Evolutionary conservation across 37 sponge, comb jelly and placozoan species (phyloP).

Genomic region (Diacarnus erythraeanus): DNA sequence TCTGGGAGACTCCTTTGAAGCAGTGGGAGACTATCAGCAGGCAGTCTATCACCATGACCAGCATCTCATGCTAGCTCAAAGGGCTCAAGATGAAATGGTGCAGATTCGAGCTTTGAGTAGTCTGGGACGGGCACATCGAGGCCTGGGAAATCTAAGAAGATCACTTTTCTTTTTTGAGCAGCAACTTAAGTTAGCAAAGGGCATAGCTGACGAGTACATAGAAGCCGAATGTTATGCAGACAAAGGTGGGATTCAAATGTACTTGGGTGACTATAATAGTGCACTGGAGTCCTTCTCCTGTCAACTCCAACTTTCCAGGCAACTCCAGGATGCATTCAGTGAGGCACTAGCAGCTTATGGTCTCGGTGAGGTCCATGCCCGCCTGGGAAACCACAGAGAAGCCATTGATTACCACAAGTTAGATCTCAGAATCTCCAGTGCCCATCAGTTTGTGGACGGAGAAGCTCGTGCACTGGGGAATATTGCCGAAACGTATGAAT

Average conservation of each 20-base stretch:
- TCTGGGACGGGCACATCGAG: conserved; percentile 77
- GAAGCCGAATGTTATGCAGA: conserved; percentile 89
- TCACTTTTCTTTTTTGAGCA: conserved; percentile 68
- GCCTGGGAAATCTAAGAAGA: conserved; percentile 72
- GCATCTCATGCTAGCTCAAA: conserved; percentile 53
- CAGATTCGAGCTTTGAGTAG: conserved; percentile 78
- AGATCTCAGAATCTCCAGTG: conserved; percentile 63
- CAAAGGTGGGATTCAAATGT: conserved; percentile 75
- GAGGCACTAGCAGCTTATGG: conserved; percentile 79
- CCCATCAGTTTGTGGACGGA: conserved; percentile 55
- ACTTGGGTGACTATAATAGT: conserved; percentile 59
- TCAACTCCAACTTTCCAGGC: conserved; percentile 68
- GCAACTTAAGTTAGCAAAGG: conserved; percentile 62
- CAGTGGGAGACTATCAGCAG: conserved; percentile 62
- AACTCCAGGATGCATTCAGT: conserved; percentile 61
- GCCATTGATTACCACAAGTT: conserved; percentile 76
- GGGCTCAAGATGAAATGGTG: conserved; percentile 24
- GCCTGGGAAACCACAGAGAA: conserved; percentile 71
- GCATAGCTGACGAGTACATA: conserved; percentile 68
- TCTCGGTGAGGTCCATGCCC: conserved; percentile 81
- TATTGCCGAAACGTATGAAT: conserved; percentile 81
- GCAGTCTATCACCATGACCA: conserved; percentile 76
- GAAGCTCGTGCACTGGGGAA: conserved; percentile 78
- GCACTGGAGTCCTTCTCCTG: conserved; percentile 72
- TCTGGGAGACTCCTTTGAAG: conserved; percentile 87